A percentile compares a stretch with the other conserved stretches of the same genome.
Conservation (phyloP, 2,888 invertebrate species). For the Torymus texanus region DNA sequence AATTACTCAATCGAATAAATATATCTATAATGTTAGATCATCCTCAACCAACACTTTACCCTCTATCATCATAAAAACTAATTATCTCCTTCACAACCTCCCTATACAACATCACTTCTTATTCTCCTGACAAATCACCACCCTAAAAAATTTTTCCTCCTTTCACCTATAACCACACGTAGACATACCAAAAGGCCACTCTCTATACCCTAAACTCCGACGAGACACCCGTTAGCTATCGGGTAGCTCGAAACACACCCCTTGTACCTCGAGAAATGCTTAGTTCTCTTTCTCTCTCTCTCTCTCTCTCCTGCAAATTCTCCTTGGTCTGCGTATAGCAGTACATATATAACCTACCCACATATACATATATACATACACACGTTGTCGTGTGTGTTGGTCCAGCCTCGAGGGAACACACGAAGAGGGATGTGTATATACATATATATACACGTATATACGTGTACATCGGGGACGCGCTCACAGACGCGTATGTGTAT, state of each 20-base stretch:
- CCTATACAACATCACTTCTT: no score
- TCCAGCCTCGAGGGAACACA: conserved; percentile 68
- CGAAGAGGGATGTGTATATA: conserved; percentile 43
- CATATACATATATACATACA: conserved; percentile 34
- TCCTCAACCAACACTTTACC: no score
- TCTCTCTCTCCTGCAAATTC: conserved; percentile 67
- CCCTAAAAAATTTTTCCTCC: no score
- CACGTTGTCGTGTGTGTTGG: conserved; percentile 64
- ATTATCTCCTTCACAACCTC: no score
- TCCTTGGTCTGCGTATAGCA: conserved; percentile 36
- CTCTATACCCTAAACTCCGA: not conserved
- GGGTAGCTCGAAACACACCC: conserved; percentile 65
- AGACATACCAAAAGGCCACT: no score
- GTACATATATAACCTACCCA: conserved; percentile 50
- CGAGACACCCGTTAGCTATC: conserved; percentile 66
- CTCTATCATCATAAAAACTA: no score
- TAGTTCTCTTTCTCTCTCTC: conserved; percentile 71
- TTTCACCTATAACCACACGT: no score
- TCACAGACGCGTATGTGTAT: not conserved
- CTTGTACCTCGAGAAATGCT: conserved; percentile 71
- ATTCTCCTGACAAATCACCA: no score
- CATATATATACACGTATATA: not conserved
- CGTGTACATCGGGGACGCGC: no score
- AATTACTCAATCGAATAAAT: no score
- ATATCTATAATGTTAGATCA: no score